phyloP scores from a whole-genome alignment of 2,797 vertebrate species.

The Tokudaia tokunoshimensis region DNA sequence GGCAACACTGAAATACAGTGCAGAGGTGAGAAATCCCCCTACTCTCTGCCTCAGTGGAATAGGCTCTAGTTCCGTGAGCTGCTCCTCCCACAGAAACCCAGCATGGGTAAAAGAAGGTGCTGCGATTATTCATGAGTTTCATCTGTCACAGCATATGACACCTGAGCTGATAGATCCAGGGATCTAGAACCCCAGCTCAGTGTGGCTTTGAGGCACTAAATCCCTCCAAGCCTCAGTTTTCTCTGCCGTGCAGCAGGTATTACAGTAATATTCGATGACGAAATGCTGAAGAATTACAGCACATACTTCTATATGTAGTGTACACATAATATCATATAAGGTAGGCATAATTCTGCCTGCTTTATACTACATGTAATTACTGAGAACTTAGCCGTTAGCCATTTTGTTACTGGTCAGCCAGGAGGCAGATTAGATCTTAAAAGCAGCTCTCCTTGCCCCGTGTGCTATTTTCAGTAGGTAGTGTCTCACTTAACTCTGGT shows the following conservation, averaged over 20 bases:
- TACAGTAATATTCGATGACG: neutral
- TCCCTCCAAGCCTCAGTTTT: neutral
- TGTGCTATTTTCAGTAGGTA: slow-evolving; percentile 52
- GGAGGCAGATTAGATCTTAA: neutral
- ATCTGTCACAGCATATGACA: neutral
- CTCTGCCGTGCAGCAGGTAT: neutral
- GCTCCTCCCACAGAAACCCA: neutral
- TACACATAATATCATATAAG: neutral
- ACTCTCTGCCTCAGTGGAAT: too few species aligned
- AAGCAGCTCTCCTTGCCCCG: neutral
- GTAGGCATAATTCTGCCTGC: neutral
- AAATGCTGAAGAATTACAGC: neutral
- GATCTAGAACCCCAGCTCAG: neutral
- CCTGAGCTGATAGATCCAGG: neutral
- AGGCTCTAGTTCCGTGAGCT: neutral
- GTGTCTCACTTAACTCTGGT: neutral
- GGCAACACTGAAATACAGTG: neutral
- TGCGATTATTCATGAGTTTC: neutral
- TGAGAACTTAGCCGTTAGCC: neutral
- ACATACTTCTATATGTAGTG: neutral
- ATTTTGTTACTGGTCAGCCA: neutral
- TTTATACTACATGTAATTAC: neutral
- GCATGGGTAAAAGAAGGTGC: neutral
- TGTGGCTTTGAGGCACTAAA: neutral
- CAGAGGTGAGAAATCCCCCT: neutral